Percentiles rank a stretch among this genome's conserved stretches.
Conservation (phyloP, 2,888 invertebrate genomes). For the Clistopyga incitator region DNA sequence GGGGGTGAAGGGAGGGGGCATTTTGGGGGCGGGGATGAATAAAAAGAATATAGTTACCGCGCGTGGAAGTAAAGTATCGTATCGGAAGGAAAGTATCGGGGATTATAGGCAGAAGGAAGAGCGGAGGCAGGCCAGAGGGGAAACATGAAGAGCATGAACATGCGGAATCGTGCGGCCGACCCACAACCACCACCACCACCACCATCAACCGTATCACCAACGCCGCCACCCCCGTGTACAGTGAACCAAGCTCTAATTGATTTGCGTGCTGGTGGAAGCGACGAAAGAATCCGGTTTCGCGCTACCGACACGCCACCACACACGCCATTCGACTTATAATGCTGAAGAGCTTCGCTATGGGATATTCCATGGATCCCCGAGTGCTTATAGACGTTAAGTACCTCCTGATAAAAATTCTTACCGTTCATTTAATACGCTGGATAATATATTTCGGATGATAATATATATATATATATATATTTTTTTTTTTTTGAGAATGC, state of each 20-base stretch:
- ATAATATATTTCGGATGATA: no score
- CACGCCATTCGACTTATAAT: slow-evolving; percentile 50
- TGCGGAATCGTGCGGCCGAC: slow-evolving; percentile 55
- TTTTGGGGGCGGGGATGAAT: slow-evolving; percentile 31
- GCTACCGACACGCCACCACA: slow-evolving; percentile 64
- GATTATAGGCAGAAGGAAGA: slow-evolving; percentile 51
- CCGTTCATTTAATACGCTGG: no score
- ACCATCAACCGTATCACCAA: slow-evolving; percentile 22
- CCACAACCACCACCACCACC: slow-evolving; percentile 36
- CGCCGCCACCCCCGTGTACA: slow-evolving; percentile 52
- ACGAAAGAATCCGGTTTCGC: slow-evolving; percentile 66
- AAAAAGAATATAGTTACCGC: slow-evolving; percentile 52
- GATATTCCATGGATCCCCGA: neutral
- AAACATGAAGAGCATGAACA: slow-evolving; percentile 42
- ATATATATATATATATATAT: no score
- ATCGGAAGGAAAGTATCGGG: slow-evolving; percentile 54
- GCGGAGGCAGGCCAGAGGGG: slow-evolving; percentile 26
- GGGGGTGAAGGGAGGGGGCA: neutral
- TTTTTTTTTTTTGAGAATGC: no score
- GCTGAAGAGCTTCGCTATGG: slow-evolving; percentile 7
- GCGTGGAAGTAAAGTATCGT: slow-evolving; percentile 53
- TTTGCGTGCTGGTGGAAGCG: slow-evolving; percentile 64
- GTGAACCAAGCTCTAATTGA: slow-evolving; percentile 63
- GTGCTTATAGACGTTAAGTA: neutral
- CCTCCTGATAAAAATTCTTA: neutral